phyloP scores from a whole-genome alignment of 2,888 invertebrate species.

The Erpobdella octoculata region DNA sequence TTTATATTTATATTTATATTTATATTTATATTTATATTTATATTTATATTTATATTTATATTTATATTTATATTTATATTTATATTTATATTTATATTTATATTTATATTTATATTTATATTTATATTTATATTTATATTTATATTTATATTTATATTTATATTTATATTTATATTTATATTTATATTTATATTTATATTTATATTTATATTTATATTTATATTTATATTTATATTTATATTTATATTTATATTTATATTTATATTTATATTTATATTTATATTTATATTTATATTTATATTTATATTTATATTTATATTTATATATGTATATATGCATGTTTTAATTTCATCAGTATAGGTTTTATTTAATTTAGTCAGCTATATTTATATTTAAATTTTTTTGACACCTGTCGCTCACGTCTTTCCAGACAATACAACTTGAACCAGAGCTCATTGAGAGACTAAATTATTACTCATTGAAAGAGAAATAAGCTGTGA shows the following conservation, averaged over 20 bases:
- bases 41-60: background rate
- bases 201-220: background rate
- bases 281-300: background rate
- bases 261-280: background rate
- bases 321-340: background rate
- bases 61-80: background rate
- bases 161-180: background rate
- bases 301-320: background rate
- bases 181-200: background rate
- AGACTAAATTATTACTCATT: too few species aligned
- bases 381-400: too few species aligned
- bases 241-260: background rate
- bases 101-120: background rate
- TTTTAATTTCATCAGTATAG: too few species aligned
- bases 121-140: background rate
- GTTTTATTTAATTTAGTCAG: too few species aligned
- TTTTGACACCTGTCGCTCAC: too few species aligned
- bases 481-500: too few species aligned
- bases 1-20: conserved; percentile 24
- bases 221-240: background rate
- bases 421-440: too few species aligned
- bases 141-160: background rate
- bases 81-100: background rate
- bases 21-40: conserved; percentile 6
- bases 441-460: too few species aligned